phyloP scores from a whole-genome alignment of 2,797 vertebrate genomes.

The Chelon labrosus region DNA sequence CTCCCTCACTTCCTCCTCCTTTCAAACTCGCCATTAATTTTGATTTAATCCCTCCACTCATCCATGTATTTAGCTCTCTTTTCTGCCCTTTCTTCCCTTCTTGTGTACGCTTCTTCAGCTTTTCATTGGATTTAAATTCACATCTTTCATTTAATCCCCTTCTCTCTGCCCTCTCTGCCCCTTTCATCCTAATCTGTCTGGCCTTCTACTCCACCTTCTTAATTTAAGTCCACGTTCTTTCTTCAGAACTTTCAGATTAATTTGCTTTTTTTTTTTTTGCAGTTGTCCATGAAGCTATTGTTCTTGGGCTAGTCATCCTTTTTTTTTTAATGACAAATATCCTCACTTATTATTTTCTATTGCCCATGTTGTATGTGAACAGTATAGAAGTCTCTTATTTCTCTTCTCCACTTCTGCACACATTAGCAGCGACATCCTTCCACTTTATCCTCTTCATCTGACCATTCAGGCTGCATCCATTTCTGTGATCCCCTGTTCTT shows the following conservation, averaged over 20 bases:
- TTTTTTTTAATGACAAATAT: too few relatives aligned
- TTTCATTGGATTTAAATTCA: slow-evolving; percentile 48
- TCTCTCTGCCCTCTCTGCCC: slow-evolving; percentile 37
- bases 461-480: too few relatives aligned
- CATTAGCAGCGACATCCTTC: background rate
- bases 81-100: slow-evolving; percentile 2
- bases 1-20: slow-evolving; percentile 40
- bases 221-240: background rate
- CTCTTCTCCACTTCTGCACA: background rate
- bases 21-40: slow-evolving; percentile 36
- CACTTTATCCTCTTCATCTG: too few relatives aligned
- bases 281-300: too few relatives aligned
- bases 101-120: background rate
- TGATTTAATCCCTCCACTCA: slow-evolving; percentile 54
- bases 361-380: too few relatives aligned
- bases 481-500: background rate
- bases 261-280: background rate
- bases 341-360: too few relatives aligned
- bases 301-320: too few relatives aligned
- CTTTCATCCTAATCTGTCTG: slow-evolving; percentile 51
- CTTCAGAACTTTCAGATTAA: slow-evolving; percentile 17
- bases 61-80: slow-evolving; percentile 27
- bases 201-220: background rate
- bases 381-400: too few relatives aligned
- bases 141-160: slow-evolving; percentile 66